Evolutionary conservation across 2,888 invertebrate genomes (phyloP).

Genomic region (Junonia oenone): DNA sequence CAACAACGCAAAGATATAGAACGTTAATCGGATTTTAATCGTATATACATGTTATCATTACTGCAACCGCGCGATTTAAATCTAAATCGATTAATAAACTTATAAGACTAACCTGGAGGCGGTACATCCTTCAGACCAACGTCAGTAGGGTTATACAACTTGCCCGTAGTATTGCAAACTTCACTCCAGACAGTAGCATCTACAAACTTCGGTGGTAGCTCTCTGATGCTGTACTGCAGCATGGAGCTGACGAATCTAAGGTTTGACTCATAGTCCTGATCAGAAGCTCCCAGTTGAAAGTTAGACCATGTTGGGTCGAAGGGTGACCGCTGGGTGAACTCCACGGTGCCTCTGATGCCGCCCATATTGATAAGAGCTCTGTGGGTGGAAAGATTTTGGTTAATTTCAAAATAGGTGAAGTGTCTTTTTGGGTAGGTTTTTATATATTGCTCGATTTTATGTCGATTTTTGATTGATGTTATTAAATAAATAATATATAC

Average conservation of each 20-base stretch:
- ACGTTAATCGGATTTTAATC: too few species aligned
- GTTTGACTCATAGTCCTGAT: slow-evolving; percentile 83
- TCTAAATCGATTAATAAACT: too few species aligned
- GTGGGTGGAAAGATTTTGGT: slow-evolving; percentile 22
- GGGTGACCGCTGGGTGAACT: slow-evolving; percentile 87
- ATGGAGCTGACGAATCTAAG: slow-evolving; percentile 87
- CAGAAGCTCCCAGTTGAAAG: slow-evolving; percentile 83
- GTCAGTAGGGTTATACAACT: slow-evolving; percentile 87
- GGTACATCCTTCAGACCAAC: slow-evolving; percentile 78
- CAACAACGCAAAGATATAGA: too few species aligned
- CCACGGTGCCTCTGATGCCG: slow-evolving; percentile 89
- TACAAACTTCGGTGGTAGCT: slow-evolving; percentile 81
- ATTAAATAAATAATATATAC: too few species aligned
- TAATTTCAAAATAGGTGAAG: background rate
- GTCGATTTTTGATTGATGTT: too few species aligned
- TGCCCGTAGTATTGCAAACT: slow-evolving; percentile 85
- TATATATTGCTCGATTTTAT: too few species aligned
- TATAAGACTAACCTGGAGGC: slow-evolving; percentile 81
- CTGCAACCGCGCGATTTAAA: too few species aligned
- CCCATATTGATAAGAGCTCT: slow-evolving; percentile 86
- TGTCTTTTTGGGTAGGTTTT: too few species aligned
- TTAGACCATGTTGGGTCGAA: slow-evolving; percentile 91
- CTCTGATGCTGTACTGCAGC: slow-evolving; percentile 84
- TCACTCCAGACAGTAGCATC: slow-evolving; percentile 46
- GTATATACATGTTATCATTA: too few species aligned